Conservation (phyloP, 2,888 invertebrate genomes). For the Chydorus sphaericus region DNA sequence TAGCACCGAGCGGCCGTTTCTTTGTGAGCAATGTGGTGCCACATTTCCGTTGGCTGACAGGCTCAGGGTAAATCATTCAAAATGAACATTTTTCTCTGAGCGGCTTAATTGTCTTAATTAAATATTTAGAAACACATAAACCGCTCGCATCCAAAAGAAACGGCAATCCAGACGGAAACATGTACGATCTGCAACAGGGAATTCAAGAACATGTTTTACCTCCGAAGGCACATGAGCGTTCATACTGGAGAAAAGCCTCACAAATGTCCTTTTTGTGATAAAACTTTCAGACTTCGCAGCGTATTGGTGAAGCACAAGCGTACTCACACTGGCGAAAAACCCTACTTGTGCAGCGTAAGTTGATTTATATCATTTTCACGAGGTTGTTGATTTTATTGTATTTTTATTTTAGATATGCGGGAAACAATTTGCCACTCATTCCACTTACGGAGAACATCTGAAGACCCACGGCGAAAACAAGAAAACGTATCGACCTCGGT, state of each 20-base stretch:
- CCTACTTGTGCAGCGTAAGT: too few relatives aligned
- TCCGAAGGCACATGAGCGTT: not conserved
- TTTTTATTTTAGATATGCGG: conserved; percentile 26
- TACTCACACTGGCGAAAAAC: conserved; percentile 5
- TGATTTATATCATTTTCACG: too few relatives aligned
- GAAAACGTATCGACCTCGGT: not conserved
- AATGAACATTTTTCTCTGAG: too few relatives aligned
- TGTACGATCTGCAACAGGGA: not conserved
- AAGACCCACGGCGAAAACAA: conserved; percentile 26
- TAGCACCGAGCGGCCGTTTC: too few relatives aligned
- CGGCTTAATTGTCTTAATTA: too few relatives aligned
- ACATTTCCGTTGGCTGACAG: too few relatives aligned
- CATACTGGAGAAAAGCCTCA: conserved; percentile 8
- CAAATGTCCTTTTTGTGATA: conserved; percentile 9
- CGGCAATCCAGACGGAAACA: too few relatives aligned
- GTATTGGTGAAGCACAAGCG: conserved; percentile 2
- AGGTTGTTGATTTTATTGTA: too few relatives aligned
- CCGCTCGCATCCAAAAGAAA: too few relatives aligned
- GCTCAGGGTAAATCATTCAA: too few relatives aligned
- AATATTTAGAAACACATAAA: too few relatives aligned
- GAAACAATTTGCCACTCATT: conserved; percentile 26
- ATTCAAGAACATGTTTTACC: not conserved
- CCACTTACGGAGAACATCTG: conserved; percentile 27
- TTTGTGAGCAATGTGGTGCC: too few relatives aligned
- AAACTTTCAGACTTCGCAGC: not conserved